Conservation (phyloP, 2,113 vertebrate genomes). For the Thamnophis sirtalis region DNA sequence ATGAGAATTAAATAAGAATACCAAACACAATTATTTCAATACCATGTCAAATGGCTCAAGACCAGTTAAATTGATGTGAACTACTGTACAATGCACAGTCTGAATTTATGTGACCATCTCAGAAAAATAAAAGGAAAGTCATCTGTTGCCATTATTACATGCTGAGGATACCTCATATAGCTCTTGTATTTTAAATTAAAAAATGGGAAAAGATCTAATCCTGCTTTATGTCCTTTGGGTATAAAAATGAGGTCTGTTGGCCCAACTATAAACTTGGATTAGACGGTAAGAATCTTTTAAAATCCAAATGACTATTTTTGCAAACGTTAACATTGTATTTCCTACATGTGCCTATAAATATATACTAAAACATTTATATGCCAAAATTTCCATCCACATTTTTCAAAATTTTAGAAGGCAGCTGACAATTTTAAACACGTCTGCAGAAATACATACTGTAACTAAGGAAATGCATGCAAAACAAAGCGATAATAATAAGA, state of each 20-base stretch:
- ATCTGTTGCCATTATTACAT: neutral
- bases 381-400: neutral
- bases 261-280: neutral
- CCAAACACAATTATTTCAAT: neutral
- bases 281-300: neutral
- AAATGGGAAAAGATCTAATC: neutral
- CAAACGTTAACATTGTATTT: neutral
- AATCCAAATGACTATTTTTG: neutral
- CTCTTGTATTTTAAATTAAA: neutral
- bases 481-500: neutral
- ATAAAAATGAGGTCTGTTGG: neutral
- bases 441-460: neutral
- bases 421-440: neutral
- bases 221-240: neutral
- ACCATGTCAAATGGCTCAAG: neutral
- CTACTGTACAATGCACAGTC: neutral
- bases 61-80: neutral
- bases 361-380: neutral
- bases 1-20: neutral
- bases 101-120: neutral
- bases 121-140: neutral
- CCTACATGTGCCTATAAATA: neutral
- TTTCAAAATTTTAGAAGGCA: neutral
- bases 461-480: neutral
- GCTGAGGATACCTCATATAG: neutral